A percentile compares a stretch with the other conserved stretches of the same genome.
Evolutionary conservation across 2,113 vertebrate species (phyloP).

Genomic region (Gymnarchus niloticus): DNA sequence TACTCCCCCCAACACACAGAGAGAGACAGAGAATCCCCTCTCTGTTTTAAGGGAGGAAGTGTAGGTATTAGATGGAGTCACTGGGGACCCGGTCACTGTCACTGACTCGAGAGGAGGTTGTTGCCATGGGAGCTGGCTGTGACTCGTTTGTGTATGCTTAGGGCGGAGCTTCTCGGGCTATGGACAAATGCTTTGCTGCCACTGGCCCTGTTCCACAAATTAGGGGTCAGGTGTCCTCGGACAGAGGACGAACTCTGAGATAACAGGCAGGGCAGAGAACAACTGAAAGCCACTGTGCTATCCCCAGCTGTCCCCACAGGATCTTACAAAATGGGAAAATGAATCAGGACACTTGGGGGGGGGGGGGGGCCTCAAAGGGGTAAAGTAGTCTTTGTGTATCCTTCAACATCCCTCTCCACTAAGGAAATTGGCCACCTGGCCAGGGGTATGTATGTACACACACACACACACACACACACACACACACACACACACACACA

Average conservation of each 20-base stretch:
- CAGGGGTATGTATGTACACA: neutral
- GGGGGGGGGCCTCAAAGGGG: neutral
- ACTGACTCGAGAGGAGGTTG: conserved; percentile 59
- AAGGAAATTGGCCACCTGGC: neutral
- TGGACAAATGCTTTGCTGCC: conserved; percentile 15
- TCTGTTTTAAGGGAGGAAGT: conserved; percentile 44
- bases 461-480: too few relatives aligned
- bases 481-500: too few relatives aligned
- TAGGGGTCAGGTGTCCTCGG: neutral
- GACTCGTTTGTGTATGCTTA: conserved; percentile 34
- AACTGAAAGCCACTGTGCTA: neutral
- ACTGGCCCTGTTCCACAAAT: neutral
- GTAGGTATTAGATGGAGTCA: conserved; percentile 21
- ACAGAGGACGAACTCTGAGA: neutral
- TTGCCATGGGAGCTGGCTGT: conserved; percentile 68
- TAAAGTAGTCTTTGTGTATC: neutral
- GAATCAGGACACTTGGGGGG: neutral
- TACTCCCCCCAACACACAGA: neutral
- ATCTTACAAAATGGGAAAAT: neutral
- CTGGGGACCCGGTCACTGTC: conserved; percentile 51
- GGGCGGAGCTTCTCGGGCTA: neutral
- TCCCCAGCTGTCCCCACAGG: neutral
- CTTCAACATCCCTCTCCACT: neutral
- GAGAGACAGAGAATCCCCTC: too few relatives aligned
- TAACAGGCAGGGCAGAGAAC: neutral